Conservation (phyloP, 2,113 vertebrate genomes). For the Bolborhynchus lineola region DNA sequence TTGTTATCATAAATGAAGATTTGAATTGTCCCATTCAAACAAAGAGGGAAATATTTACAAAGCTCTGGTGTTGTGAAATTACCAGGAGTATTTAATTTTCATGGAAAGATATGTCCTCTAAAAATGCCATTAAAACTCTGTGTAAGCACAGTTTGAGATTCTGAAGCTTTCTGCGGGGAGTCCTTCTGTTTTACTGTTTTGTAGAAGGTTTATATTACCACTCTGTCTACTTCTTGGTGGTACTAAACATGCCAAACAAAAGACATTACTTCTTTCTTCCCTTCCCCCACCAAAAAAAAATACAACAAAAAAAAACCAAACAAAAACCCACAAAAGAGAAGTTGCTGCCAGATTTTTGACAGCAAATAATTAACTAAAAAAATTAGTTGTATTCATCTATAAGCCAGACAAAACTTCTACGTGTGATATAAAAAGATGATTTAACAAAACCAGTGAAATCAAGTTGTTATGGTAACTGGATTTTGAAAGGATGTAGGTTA, state of each 20-base stretch:
- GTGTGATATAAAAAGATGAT: conserved; percentile 36
- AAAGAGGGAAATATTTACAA: conserved; percentile 13
- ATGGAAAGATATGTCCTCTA: conserved; percentile 41
- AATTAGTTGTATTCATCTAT: background rate
- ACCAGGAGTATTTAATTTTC: conserved; percentile 66
- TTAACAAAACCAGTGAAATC: conserved; percentile 48
- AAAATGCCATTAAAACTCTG: conserved; percentile 55
- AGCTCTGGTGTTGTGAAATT: conserved; percentile 46
- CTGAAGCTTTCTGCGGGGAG: conserved; percentile 59
- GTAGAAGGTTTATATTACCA: conserved; percentile 29
- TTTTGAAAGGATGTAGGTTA: conserved; percentile 34
- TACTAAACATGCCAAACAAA: conserved; percentile 35
- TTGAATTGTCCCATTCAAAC: conserved; percentile 48
- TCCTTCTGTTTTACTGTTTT: conserved; percentile 46
- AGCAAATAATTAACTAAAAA: conserved; percentile 51
- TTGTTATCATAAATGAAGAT: conserved; percentile 48
- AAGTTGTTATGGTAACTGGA: conserved; percentile 71
- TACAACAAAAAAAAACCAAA: background rate
- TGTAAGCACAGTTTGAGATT: conserved; percentile 9
- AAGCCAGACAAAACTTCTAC: conserved; percentile 26
- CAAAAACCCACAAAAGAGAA: background rate
- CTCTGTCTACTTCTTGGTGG: conserved; percentile 23
- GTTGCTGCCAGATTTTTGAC: background rate
- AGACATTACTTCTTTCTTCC: background rate
- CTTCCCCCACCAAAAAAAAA: background rate